A percentile compares a stretch with the other conserved stretches of the same genome.
These are phyloP conservation scores for Catocala fraxini DNA, from an alignment of 2,888 invertebrate genomes.

Conservation along the genomic window DNA sequence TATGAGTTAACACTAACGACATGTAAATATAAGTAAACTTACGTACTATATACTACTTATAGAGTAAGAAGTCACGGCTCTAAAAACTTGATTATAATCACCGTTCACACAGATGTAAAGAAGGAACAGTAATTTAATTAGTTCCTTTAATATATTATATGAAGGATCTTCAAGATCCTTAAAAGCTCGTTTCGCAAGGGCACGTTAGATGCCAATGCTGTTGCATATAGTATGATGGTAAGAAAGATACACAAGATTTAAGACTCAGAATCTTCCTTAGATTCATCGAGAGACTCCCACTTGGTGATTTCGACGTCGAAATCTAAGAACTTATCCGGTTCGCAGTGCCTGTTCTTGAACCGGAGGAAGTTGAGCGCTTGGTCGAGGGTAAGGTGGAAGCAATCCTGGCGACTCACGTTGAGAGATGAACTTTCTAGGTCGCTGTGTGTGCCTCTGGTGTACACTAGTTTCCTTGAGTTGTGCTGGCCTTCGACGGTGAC, in stretches of 20 bases:
- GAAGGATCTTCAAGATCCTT: not conserved
- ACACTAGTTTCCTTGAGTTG: conserved; percentile 67
- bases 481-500: conserved; percentile 71
- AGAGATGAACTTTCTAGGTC: conserved; percentile 74
- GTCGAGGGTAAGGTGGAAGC: conserved; percentile 77
- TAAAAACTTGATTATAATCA: conserved; percentile 10
- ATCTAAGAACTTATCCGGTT: conserved; percentile 67
- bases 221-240: not conserved
- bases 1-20: not conserved
- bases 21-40: conserved; percentile 5
- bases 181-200: not conserved
- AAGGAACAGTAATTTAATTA: not conserved
- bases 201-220: not conserved
- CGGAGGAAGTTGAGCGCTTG: conserved; percentile 77
- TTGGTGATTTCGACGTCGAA: conserved; percentile 62
- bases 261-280: conserved; percentile 41
- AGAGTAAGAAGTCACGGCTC: conserved; percentile 12
- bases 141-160: not conserved
- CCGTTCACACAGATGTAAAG: conserved; percentile 8
- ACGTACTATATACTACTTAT: conserved; percentile 7
- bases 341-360: conserved; percentile 68
- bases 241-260: not conserved
- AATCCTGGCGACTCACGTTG: conserved; percentile 74
- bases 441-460: conserved; percentile 75
- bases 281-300: conserved; percentile 42